Conservation (phyloP, 2,797 vertebrate species). For the Pampus argenteus region DNA sequence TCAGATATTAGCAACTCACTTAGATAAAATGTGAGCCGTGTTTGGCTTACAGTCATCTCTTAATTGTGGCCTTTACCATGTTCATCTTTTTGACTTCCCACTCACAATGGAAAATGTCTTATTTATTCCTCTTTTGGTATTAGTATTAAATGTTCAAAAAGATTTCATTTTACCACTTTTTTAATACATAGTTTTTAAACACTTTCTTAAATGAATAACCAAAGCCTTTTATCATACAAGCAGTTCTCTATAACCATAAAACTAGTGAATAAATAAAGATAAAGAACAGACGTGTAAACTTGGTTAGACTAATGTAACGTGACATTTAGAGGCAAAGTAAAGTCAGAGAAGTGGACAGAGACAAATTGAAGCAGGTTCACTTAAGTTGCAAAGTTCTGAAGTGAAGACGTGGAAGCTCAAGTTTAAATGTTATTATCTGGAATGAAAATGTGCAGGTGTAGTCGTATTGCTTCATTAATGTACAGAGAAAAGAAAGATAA, state of each 20-base stretch:
- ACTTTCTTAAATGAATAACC: not conserved
- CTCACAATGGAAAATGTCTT: not conserved
- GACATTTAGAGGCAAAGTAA: not conserved
- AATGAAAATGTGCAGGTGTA: not conserved
- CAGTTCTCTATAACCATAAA: not conserved
- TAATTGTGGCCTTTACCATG: not conserved
- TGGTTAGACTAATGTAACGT: not conserved
- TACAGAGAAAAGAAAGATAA: too few species aligned
- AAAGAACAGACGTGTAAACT: not conserved
- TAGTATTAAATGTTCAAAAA: not conserved
- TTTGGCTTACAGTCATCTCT: not conserved
- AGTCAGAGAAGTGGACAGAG: not conserved
- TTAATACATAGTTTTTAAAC: not conserved
- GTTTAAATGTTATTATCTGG: not conserved
- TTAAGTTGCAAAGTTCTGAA: not conserved
- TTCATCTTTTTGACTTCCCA: not conserved
- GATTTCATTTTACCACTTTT: not conserved
- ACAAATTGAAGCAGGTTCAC: not conserved
- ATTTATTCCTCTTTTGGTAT: not conserved
- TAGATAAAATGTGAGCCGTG: slow-evolving; percentile 16
- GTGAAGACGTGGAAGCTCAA: not conserved
- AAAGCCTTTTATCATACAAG: not conserved
- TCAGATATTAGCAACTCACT: slow-evolving; percentile 21
- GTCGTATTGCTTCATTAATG: not conserved
- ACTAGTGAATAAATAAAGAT: not conserved